Conservation (phyloP, 64 coral and sea anemone genomes). For the Acropora tenuis region DNA sequence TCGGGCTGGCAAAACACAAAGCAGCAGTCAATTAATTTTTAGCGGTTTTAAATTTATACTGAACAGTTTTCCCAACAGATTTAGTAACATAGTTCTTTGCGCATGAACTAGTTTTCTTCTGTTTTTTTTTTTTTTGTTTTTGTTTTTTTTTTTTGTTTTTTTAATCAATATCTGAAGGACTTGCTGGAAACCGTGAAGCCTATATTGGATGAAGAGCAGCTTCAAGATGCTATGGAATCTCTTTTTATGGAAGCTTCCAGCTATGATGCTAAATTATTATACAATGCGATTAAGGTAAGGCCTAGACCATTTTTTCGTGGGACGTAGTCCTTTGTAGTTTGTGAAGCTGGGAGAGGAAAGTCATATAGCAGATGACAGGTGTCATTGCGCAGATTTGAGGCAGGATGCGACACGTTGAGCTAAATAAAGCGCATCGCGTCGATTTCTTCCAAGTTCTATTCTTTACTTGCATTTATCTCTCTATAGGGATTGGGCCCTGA, state of each 20-base stretch:
- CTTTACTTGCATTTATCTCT: not conserved
- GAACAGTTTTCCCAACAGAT: no score
- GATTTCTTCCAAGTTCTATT: not conserved
- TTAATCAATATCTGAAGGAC: constrained; percentile 27
- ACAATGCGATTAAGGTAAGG: constrained; percentile 80
- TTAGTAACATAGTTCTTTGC: not conserved
- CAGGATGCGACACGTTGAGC: no score
- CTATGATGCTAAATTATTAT: constrained; percentile 63
- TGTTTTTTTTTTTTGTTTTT: no score
- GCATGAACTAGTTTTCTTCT: not conserved
- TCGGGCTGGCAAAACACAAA: no score
- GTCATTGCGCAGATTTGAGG: no score
- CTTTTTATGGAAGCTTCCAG: constrained; percentile 25
- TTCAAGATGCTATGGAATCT: constrained; percentile 59
- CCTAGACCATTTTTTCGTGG: not conserved
- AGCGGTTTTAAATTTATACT: no score
- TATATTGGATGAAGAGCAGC: constrained; percentile 55
- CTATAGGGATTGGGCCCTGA: constrained; percentile 74
- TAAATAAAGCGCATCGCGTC: no score
- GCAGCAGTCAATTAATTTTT: no score
- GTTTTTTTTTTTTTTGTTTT: no score
- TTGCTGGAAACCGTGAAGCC: constrained; percentile 66
- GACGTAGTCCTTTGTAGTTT: not conserved
- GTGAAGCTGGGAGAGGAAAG: not conserved
- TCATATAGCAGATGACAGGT: no score